Evolutionary conservation across 1,140 invertebrate genomes (phyloP).

Genomic region (Ooceraea biroi): DNA sequence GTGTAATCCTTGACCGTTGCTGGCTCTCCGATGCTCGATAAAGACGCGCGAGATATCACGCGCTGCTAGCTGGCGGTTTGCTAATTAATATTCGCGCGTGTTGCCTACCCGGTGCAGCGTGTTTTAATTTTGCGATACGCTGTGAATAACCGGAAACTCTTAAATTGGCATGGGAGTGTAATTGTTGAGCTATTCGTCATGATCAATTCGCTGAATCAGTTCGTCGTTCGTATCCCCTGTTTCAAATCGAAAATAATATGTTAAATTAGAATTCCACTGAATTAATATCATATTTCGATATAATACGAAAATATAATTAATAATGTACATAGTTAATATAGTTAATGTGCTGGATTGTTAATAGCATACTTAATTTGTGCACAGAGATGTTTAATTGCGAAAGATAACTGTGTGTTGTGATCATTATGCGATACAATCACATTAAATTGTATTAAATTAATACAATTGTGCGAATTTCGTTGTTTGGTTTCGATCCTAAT

Average conservation of each 20-base stretch:
- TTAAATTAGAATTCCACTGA: no score
- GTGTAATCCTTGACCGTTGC: conserved; percentile 50
- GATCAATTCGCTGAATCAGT: conserved; percentile 6
- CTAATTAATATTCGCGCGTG: conserved; percentile 12
- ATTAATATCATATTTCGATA: no score
- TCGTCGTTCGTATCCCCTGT: neutral
- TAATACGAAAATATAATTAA: no score
- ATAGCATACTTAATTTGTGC: no score
- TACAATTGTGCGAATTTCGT: neutral
- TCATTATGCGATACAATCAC: no score
- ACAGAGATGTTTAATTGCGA: no score
- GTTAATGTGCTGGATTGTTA: no score
- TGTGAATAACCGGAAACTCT: neutral
- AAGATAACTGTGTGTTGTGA: no score
- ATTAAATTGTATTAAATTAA: no score
- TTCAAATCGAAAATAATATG: neutral
- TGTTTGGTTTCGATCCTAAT: neutral
- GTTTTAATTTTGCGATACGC: conserved; percentile 4
- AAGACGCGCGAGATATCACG: conserved; percentile 19
- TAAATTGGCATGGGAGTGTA: conserved; percentile 11
- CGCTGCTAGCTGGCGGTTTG: neutral
- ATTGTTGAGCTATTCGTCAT: neutral
- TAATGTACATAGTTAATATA: no score
- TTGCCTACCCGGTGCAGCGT: neutral
- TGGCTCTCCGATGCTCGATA: conserved; percentile 24